A percentile compares a stretch with the other conserved stretches of the same genome.
Evolutionary conservation across 1,140 invertebrate genomes (phyloP).

Genomic region (Monomorium pharaonis): DNA sequence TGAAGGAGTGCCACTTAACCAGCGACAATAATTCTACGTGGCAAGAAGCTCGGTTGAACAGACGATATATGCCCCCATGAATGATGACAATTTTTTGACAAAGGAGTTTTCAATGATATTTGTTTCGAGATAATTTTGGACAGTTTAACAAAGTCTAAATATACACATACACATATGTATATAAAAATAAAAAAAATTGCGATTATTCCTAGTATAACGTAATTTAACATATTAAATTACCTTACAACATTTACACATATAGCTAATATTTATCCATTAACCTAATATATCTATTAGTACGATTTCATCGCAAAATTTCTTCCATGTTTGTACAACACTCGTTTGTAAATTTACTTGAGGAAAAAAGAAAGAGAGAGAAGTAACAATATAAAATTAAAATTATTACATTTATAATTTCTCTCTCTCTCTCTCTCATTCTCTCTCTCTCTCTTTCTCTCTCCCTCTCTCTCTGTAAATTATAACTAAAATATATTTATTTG

Average conservation of each 20-base stretch:
- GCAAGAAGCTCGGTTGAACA: neutral
- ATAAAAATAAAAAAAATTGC: neutral
- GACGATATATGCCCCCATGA: neutral
- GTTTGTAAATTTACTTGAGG: neutral
- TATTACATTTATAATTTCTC: neutral
- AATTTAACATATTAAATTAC: conserved; percentile 11
- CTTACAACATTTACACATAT: neutral
- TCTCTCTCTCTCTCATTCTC: too few species aligned
- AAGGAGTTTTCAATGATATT: conserved; percentile 42
- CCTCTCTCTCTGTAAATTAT: neutral
- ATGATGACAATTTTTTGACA: conserved; percentile 36
- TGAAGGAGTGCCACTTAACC: conserved; percentile 49
- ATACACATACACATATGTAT: neutral
- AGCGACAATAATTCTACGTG: conserved; percentile 48
- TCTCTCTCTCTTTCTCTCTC: too few species aligned
- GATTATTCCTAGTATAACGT: neutral
- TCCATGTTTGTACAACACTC: neutral
- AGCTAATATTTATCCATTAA: neutral
- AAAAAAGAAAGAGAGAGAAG: neutral
- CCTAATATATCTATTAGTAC: neutral
- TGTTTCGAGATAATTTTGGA: neutral
- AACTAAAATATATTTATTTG: neutral
- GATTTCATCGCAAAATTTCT: neutral
- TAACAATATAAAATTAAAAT: neutral
- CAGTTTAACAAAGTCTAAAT: neutral